Base-by-base conservation (phyloP, 2,888 invertebrate species). In the Thumatha senex region DNA sequence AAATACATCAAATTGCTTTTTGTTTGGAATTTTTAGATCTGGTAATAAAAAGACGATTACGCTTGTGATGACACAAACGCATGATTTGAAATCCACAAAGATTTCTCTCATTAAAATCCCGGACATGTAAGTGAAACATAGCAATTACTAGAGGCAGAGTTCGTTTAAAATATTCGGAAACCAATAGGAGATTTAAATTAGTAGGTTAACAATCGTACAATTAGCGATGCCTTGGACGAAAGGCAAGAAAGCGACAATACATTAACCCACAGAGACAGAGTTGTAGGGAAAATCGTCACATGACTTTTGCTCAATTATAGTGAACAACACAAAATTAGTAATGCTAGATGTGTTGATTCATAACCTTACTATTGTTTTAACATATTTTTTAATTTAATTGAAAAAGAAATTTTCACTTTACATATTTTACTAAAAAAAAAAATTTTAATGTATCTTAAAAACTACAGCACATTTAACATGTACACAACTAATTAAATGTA, bases 271-370 rank as follows among this genome's bases (percentile, higher is more conserved):
- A 80, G 80, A 75, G 79, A 83, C 77, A 80, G 80, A 75, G 79
- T 80, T 77, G 79, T 79, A 84, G 82, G 86, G 86, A 86, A 87
- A 89, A 87, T 74, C 79, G 84, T 86, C 86, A 86, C 82, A 86
- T 84, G 78, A 81, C 81, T 84, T 87, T 80, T 83, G 83, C 78
- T 83, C 83, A 85, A 87, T 86, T 86, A 86, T 82, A 80, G 76
- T 73, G 68, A 72, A 64, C 56, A 55, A 51, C 80, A 36, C 44
- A 29, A 78, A 76, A 48, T 39, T 76, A 76, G n/a, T 63, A 38
- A 14, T 4, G 29, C 67, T 66, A 44, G 70, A 71, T 58, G 61
- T 48, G 54, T 39, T 53, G 51, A 42, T 46, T 40, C n/a, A 45
- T 54, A 48, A 58, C 49, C 47, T 13, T 8, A n/a, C 9, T 29